phyloP scores from a whole-genome alignment of 1,140 invertebrate genomes.

The Theocolax elegans region DNA sequence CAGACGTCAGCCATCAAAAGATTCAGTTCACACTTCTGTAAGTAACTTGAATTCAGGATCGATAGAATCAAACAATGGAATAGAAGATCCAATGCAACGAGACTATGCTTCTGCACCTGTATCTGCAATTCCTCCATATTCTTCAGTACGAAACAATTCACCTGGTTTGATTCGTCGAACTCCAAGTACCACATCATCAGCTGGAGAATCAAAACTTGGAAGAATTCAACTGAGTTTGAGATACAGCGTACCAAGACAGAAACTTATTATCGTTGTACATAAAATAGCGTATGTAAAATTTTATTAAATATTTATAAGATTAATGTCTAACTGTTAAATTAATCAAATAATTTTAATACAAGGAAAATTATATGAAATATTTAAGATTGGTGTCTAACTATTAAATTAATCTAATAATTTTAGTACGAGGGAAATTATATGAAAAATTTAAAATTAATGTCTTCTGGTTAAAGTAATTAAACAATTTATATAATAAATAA shows the following conservation, averaged over 20 bases:
- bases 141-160: constrained; percentile 28
- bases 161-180: constrained; percentile 57
- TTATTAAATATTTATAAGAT: constrained; percentile 23
- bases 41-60: constrained; percentile 49
- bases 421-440: too few species aligned
- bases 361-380: too few species aligned
- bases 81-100: constrained; percentile 54
- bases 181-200: constrained; percentile 69
- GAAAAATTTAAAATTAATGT: too few species aligned
- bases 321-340: not conserved
- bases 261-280: constrained; percentile 84
- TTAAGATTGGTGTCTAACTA: too few species aligned
- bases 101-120: constrained; percentile 46
- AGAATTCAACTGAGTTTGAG: constrained; percentile 87
- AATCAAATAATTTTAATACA: too few species aligned
- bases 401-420: too few species aligned
- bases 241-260: constrained; percentile 85
- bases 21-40: constrained; percentile 61
- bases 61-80: constrained; percentile 42
- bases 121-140: constrained; percentile 27
- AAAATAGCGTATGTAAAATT: constrained; percentile 81
- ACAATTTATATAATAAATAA: too few species aligned
- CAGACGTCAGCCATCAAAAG: constrained; percentile 61
- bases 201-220: constrained; percentile 78
- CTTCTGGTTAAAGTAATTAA: too few species aligned